These are phyloP conservation scores for Pogonophryne albipinna DNA, from an alignment of 2,797 vertebrate genomes.

Conservation along the genomic window DNA sequence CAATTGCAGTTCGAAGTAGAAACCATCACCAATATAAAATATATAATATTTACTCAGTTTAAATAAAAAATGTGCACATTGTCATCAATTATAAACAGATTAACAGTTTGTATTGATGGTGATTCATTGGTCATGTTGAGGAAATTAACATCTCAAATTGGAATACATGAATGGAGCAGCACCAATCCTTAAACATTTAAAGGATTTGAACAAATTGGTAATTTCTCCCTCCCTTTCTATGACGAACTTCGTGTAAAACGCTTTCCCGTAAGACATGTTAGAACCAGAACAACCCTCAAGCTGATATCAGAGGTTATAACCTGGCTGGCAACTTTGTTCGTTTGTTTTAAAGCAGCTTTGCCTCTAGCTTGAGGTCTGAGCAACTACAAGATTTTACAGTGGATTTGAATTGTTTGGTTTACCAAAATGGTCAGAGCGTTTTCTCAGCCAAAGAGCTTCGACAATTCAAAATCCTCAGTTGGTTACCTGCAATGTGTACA, in stretches of 20 bases:
- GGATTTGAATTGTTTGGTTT: neutral
- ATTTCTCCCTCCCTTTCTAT: neutral
- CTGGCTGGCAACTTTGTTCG: neutral
- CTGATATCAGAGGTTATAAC: neutral
- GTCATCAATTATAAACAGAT: neutral
- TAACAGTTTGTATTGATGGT: neutral
- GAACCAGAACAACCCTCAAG: neutral
- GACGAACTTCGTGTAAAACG: neutral
- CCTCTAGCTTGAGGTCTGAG: neutral
- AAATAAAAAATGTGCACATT: neutral
- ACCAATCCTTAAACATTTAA: neutral
- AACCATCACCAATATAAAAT: neutral
- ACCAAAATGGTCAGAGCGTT: neutral
- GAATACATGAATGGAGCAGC: neutral
- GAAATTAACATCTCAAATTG: neutral
- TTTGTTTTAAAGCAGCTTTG: neutral
- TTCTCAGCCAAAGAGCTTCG: neutral
- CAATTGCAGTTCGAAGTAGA: too few species aligned
- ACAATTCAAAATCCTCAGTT: neutral
- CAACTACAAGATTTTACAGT: slow-evolving; percentile 2
- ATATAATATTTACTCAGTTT: neutral
- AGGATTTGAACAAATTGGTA: neutral
- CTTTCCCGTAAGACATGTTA: neutral
- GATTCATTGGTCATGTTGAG: neutral
- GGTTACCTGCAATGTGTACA: neutral